These are phyloP conservation scores for Ranitomeya imitator DNA, from an alignment of 2,113 vertebrate genomes.

Conservation along the genomic window DNA sequence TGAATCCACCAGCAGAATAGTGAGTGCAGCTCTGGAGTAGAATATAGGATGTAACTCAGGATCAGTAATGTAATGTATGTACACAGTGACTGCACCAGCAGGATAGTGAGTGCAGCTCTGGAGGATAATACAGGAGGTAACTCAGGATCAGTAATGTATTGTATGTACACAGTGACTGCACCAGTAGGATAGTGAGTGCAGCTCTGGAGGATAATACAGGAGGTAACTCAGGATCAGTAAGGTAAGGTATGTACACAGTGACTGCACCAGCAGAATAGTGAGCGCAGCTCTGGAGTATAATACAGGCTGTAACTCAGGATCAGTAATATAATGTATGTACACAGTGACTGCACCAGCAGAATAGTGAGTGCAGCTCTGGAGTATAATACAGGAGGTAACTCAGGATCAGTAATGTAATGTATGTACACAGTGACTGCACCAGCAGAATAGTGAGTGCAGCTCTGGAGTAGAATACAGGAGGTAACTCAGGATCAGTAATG, in stretches of 20 bases:
- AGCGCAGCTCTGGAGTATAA: background rate
- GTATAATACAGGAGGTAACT: background rate
- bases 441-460: background rate
- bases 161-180: background rate
- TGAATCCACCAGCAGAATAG: background rate
- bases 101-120: background rate
- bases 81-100: background rate
- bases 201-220: background rate
- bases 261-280: no score
- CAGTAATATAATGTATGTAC: background rate
- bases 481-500: no score
- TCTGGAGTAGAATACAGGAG: background rate
- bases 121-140: background rate
- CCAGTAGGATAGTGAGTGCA: background rate
- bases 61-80: background rate
- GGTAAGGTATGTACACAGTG: background rate
- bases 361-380: background rate
- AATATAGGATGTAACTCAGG: background rate
- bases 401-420: background rate
- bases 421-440: background rate
- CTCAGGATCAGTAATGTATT: background rate
- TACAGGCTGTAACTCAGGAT: background rate
- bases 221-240: background rate
- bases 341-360: background rate
- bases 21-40: background rate